Percentiles rank a stretch among this genome's conserved stretches.
phyloP scores from a whole-genome alignment of 2,113 vertebrate species.

The Embiotoca jacksoni region DNA sequence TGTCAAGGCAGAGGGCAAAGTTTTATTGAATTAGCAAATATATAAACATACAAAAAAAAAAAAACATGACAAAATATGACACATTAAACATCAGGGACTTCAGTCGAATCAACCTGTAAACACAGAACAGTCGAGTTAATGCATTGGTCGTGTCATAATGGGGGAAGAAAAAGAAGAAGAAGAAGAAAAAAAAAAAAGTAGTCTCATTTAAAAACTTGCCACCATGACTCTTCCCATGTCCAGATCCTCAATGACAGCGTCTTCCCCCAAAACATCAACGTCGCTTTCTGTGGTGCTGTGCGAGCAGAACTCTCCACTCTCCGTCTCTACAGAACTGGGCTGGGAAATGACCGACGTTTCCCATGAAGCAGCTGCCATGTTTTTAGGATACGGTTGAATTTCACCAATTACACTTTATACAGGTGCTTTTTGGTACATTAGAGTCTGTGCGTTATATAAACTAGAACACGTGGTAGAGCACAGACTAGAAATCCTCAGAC shows the following conservation, averaged over 20 bases:
- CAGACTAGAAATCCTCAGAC: neutral
- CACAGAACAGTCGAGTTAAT: neutral
- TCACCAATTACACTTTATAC: too few species aligned
- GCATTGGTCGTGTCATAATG: neutral
- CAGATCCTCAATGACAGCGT: slow-evolving; percentile 67
- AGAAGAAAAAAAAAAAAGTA: too few species aligned
- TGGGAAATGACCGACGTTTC: slow-evolving; percentile 40
- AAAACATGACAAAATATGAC: slow-evolving; percentile 13
- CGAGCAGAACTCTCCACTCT: slow-evolving; percentile 85
- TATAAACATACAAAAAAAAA: slow-evolving; percentile 35
- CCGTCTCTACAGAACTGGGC: slow-evolving; percentile 78
- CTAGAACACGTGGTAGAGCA: neutral
- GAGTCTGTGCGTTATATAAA: too few species aligned
- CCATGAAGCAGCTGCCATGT: neutral
- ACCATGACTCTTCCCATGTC: slow-evolving; percentile 44
- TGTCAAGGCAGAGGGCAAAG: slow-evolving; percentile 13
- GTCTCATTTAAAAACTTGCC: neutral
- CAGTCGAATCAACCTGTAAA: slow-evolving; percentile 44
- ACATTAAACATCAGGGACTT: slow-evolving; percentile 52
- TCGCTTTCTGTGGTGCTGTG: slow-evolving; percentile 86
- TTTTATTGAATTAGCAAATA: slow-evolving; percentile 62
- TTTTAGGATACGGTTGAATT: too few species aligned
- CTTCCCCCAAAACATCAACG: slow-evolving; percentile 78
- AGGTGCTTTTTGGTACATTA: too few species aligned
- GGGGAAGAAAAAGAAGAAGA: too few species aligned